Evolutionary conservation across 2,888 invertebrate species (phyloP), one percentile per base, ranked within the genome.

Genomic region (Pachymerium ferrugineum): DNA sequence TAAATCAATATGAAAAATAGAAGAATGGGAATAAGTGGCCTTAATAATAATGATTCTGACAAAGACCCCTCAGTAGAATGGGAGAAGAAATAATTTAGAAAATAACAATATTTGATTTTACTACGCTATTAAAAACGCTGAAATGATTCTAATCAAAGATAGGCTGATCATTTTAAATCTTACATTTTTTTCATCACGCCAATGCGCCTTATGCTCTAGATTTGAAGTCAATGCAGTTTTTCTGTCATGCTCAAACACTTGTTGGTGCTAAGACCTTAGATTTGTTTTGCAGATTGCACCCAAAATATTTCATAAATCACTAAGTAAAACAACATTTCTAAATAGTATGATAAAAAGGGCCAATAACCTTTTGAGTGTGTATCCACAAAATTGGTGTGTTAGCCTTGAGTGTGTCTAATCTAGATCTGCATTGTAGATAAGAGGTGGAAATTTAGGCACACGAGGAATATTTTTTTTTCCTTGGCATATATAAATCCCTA

Each of bases 1-100:
- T 68, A 68, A 68, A 68, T 68, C 68, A 68, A 68, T 68, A 68
- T 68, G 68, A 68, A 68, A n/a, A n/a, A n/a, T n/a, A n/a, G n/a
- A n/a, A n/a, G 29, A 68, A 68, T 68, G 28, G 68, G 68, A 68
- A 22, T 22, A 22, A 54, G 31, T 25, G 68, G n/a, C 68, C 68
- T 31, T 68, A 29, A 68, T 68, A 68, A 28, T n/a, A n/a, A 28
- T 68, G 68, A 28, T 68, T 54, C 47, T 22, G 47, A 22, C 47
- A 10, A 54, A 22, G 47, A 22, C 68, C 68, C 68, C 22, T 68
- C 28, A 28, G 22, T 22, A 14, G 68, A 4, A n/a, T 30, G 28
- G 25, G 68, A 29, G 29, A 16, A 22, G 68, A 28, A 68, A 68
- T 68, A 68, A 68, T 68, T 68, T 28, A 68, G 28, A 25, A 68